Evolutionary conservation across 2,797 vertebrate species (phyloP), one percentile per base, ranked within the genome.

Genomic region (Gila robusta): DNA sequence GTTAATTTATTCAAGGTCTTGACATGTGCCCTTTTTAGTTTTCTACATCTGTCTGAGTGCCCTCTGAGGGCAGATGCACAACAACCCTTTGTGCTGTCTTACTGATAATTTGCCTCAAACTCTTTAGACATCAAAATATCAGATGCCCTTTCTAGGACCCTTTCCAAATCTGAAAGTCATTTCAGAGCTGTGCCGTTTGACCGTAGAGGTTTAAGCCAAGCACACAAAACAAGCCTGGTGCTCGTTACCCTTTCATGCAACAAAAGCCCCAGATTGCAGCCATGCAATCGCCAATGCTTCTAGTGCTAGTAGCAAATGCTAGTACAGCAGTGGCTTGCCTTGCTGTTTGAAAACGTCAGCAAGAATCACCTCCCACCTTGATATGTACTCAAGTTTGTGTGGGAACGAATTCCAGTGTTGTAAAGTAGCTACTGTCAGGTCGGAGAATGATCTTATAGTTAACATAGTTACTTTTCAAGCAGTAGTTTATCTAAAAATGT

Each of bases 1-100:
- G 80, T 78, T 89, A 87, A 91, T 91, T 91, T 88, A 90, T 89
- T 89, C 87, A 81, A 87, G 59, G 79, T 67, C 84, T 89, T 86
- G 81, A 85, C 78, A 80, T 86, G 83, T 64, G 84, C 82, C 83
- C 82, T 89, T 73, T 85, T 85, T 84, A 85, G 80, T 89, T 85
- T 85, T 69, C 62, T 79, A 72, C 71, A 73, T 85, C 83, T 86
- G 69, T 87, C 73, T 84, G 74, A 70, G 66, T 84, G 79, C 49
- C 87, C 78, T 84, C 37, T 17, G 39, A 86, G 82, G 85, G 81
- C 83, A 88, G 83, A 87, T 72, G 78, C 76, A 85, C 71, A 83
- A 84, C 39, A 52, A 83, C 86, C 83, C 82, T 88, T 77, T 52
- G 26, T 79, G 77, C 39, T 80, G 54, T 79, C 83, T 82, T 49